phyloP scores from a whole-genome alignment of 35 echinoderm and acorn worm species.

The Anneissia japonica region DNA sequence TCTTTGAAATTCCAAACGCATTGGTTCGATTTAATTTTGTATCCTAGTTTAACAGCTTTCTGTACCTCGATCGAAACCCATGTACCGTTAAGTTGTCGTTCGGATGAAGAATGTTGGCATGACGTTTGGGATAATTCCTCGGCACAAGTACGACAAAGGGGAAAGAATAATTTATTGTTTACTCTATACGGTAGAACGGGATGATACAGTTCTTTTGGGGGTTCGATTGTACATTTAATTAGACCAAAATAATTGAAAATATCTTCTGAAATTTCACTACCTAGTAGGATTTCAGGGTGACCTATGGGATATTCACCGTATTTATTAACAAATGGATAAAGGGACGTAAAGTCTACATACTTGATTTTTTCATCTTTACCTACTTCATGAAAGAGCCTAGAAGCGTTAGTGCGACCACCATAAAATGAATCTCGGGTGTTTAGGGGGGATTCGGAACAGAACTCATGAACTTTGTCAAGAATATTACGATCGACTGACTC shows the following conservation, averaged over 20 bases:
- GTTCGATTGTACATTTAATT: constrained; percentile 10
- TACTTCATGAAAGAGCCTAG: constrained; percentile 30
- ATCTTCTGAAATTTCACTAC: neutral
- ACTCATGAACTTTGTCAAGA: too few species aligned
- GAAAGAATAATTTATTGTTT: constrained; percentile 11
- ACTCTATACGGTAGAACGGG: neutral
- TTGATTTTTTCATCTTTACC: constrained; percentile 22
- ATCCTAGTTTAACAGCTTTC: constrained; percentile 14
- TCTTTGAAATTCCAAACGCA: constrained; percentile 12
- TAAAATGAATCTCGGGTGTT: constrained; percentile 49
- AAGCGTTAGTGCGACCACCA: constrained; percentile 54
- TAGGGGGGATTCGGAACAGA: constrained; percentile 14
- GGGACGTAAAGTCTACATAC: constrained; percentile 51
- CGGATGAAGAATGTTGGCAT: neutral
- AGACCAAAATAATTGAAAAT: neutral
- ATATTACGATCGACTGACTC: neutral
- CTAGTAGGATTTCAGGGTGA: too few species aligned
- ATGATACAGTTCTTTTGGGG: neutral
- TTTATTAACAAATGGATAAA: constrained; percentile 44
- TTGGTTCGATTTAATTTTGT: neutral
- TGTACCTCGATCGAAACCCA: neutral
- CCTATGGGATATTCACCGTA: too few species aligned
- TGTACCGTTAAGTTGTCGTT: neutral
- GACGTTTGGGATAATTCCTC: neutral
- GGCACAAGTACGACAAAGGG: constrained; percentile 14